These are phyloP conservation scores for Helostoma temminkii DNA, from an alignment of 2,797 vertebrate species.

Conservation along the genomic window DNA sequence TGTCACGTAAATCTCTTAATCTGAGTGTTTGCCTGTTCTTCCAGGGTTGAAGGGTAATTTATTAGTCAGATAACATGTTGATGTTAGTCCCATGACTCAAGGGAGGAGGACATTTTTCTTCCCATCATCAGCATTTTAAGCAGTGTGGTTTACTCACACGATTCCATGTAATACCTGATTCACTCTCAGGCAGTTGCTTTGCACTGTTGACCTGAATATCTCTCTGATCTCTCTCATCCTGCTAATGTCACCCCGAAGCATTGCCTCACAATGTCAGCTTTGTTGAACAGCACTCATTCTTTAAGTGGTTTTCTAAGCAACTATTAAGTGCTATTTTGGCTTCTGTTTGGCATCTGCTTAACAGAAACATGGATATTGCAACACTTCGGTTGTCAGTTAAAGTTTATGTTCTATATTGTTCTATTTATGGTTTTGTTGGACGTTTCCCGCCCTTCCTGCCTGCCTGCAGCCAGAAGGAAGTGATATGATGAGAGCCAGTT, in stretches of 20 bases:
- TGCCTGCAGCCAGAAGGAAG: constrained; percentile 69
- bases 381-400: neutral
- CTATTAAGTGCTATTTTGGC: neutral
- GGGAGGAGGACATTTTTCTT: constrained; percentile 9
- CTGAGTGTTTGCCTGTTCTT: constrained; percentile 4
- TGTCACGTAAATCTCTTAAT: constrained; percentile 51
- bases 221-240: neutral
- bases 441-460: constrained; percentile 79
- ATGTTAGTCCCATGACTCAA: constrained; percentile 61
- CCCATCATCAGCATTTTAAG: constrained; percentile 54
- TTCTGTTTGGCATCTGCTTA: neutral
- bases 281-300: constrained; percentile 37
- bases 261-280: constrained; percentile 29
- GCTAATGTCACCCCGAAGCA: constrained; percentile 11
- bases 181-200: constrained; percentile 16
- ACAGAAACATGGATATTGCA: neutral
- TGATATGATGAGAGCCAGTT: constrained; percentile 58
- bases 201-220: constrained; percentile 50
- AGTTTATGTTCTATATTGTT: constrained; percentile 61
- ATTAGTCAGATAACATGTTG: constrained; percentile 14
- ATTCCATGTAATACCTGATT: constrained; percentile 47
- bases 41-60: constrained; percentile 41
- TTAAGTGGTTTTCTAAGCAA: constrained; percentile 39
- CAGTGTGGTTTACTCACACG: constrained; percentile 62
- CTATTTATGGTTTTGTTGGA: constrained; percentile 66